Base-by-base conservation (phyloP, 2,113 vertebrate genomes). In the Lamprotornis superbus region DNA sequence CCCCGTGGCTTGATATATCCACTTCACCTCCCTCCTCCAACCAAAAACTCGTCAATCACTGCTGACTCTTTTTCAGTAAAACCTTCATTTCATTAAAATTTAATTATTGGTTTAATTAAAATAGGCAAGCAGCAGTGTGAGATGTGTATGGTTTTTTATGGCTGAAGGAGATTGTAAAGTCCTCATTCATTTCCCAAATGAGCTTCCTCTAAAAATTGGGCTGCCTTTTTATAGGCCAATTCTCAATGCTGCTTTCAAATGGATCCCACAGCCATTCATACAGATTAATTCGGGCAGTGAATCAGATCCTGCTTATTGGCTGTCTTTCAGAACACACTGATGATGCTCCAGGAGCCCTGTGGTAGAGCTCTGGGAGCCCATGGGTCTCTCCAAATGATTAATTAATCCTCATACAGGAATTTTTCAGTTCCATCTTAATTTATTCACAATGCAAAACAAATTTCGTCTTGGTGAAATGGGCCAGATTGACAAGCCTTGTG, bases 61-160 rank as follows among this genome's bases (percentile, higher is more conserved):
- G 65, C 69, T 11, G 11, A 87, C 85, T 89, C 50, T 52, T 93
- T 87, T 94, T 85, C 89, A 94, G 97, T 50, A 90, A 97, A 97
- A 93, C 68, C 80, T 83, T 92, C 46, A 39, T 97, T 98, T 98
- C 98, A 97, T 97, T 97, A 97, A 97, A 96, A 96, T 97, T 94
- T 97, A 97, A 98, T 97, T 97, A 97, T 96, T 97, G 97, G 81
- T 97, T 98, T 98, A 98, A 98, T 98, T 98, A 97, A 97, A 97
- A 97, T 75, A 93, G 87, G 92, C 94, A 90, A 95, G 96, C 89
- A 93, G 92, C 95, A 96, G 81, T 81, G 90, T 96, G 90, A 96
- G 95, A 95, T 93, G 93, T 68, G 67, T 91, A 83, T 91, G 91
- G 12, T 86, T 96, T 97, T 97, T 95, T 97, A 96, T 83, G 94